Conservation (phyloP, 2,888 invertebrate genomes). For the Lathronympha strigana region DNA sequence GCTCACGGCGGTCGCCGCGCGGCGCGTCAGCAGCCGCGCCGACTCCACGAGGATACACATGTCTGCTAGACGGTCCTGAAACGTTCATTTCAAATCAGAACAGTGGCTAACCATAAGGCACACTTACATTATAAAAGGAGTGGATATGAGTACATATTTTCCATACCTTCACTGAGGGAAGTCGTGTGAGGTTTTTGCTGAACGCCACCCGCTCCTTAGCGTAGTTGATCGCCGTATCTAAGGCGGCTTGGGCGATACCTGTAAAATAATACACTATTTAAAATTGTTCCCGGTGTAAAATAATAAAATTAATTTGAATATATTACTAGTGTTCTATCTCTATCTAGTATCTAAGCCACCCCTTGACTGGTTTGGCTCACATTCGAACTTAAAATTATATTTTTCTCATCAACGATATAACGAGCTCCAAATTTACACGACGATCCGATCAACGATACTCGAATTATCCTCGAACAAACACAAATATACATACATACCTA, state of each 20-base stretch:
- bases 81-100: too few species aligned
- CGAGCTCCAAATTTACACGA: too few species aligned
- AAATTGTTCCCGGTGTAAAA: not conserved
- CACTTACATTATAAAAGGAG: too few species aligned
- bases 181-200: constrained; percentile 85
- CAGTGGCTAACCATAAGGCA: too few species aligned
- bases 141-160: not conserved
- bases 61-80: constrained; percentile 86
- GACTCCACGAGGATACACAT: constrained; percentile 88
- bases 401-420: too few species aligned
- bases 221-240: constrained; percentile 89
- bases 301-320: not conserved
- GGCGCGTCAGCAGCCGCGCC: constrained; percentile 88
- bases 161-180: constrained; percentile 87
- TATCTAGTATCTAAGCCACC: too few species aligned
- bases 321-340: too few species aligned
- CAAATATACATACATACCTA: too few species aligned
- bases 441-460: too few species aligned
- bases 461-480: too few species aligned
- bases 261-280: constrained; percentile 20
- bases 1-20: constrained; percentile 86
- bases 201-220: constrained; percentile 87
- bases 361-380: too few species aligned
- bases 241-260: constrained; percentile 89
- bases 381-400: too few species aligned